Evolutionary conservation across 2,888 invertebrate genomes (phyloP), one percentile per base, ranked within the genome.

Genomic region (Ormyrus thymus): DNA sequence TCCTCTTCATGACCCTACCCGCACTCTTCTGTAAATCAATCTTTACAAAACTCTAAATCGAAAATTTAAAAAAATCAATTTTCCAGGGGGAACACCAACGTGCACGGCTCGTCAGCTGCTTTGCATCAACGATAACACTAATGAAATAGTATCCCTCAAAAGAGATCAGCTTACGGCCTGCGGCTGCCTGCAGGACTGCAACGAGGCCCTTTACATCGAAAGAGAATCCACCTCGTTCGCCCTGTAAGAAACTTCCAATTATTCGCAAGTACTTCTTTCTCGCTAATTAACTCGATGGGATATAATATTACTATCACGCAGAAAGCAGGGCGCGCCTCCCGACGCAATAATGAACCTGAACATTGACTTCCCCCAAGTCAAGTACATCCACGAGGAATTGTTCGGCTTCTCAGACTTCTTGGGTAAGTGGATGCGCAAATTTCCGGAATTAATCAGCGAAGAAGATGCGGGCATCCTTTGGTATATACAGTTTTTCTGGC

Each of bases 311-410:
- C n/a, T 13, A 11, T 46, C 55, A 51, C 50, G 46, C 8, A 77
- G 77, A 3, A 77, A 77, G 46, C 62, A 68, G 9, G 68, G 62
- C n/a, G 70, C 70, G 15, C 64, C 74, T 3, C 13, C 46, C 13
- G 51, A 65, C 51, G 78, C 69, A 10, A 70, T 75, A 75, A 58
- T 79, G 15, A 74, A 74, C 61, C 58, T 74, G 11, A 53, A 58
- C 65, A 56, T 79, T 29, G 65, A 70, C 50, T 70, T 74, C 10
- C 74, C 69, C 4, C 55, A 56, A 69, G 58, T 70, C 74, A 70
- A 75, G 55, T 79, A 65, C 55, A 70, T 75, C 50, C 78, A 29
- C 50, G 78, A 75, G 15, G 74, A 73, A 65, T 58, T 69, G 3
- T 70, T 70, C 10, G 55, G 74, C 10, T 59, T 70, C 10, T 51